Percentiles rank a stretch among this genome's conserved stretches.
Conservation (phyloP, 2,888 invertebrate genomes). For the Caenorhabditis virilis region DNA sequence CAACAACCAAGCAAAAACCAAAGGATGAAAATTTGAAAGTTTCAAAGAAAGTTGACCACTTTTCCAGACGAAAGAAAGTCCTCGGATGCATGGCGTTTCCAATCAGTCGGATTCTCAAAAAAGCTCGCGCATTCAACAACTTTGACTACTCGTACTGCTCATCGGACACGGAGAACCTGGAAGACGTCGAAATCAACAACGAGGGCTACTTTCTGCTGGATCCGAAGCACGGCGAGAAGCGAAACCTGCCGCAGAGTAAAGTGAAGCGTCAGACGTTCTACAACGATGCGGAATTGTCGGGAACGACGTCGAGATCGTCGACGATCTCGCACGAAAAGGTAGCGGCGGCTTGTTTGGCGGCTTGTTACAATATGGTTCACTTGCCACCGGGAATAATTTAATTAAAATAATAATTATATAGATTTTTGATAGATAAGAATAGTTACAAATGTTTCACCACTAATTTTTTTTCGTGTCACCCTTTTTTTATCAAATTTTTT, state of each 20-base stretch:
- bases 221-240: slow-evolving; percentile 41
- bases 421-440: too few relatives aligned
- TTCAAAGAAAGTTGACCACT: neutral
- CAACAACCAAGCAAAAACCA: neutral
- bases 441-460: too few relatives aligned
- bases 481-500: too few relatives aligned
- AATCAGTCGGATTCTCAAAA: slow-evolving; percentile 41
- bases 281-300: slow-evolving; percentile 50
- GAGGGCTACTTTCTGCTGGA: slow-evolving; percentile 58
- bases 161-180: slow-evolving; percentile 9
- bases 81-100: slow-evolving; percentile 62
- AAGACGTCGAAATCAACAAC: slow-evolving; percentile 46
- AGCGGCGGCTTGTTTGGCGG: too few relatives aligned
- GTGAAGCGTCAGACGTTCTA: slow-evolving; percentile 51
- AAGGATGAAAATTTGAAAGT: neutral
- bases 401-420: too few relatives aligned
- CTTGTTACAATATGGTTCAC: too few relatives aligned
- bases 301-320: slow-evolving; percentile 27
- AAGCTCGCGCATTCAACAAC: slow-evolving; percentile 24
- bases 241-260: slow-evolving; percentile 53
- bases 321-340: slow-evolving; percentile 30
- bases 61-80: slow-evolving; percentile 36
- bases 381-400: too few relatives aligned
- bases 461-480: too few relatives aligned
- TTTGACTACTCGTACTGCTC: slow-evolving; percentile 12